These are phyloP conservation scores for Lepus oiostolus DNA, from an alignment of 2,797 vertebrate species.

Conservation along the genomic window DNA sequence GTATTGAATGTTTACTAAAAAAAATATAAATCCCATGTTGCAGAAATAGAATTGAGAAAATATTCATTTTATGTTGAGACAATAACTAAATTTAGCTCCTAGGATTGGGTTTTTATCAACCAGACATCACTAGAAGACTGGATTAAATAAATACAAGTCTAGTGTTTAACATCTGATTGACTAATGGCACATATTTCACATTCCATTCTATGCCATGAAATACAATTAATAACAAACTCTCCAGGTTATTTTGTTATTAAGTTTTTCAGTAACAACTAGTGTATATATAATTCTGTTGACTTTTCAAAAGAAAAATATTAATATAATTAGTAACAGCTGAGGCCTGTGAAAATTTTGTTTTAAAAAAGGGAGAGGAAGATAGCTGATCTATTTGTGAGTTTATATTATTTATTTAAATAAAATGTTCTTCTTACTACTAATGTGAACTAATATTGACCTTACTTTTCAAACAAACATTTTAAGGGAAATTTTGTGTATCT, in stretches of 20 bases:
- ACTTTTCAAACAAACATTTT: constrained; percentile 75
- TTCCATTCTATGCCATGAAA: constrained; percentile 67
- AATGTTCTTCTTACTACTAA: constrained; percentile 49
- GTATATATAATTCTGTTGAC: neutral
- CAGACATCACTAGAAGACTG: constrained; percentile 55
- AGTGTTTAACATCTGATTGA: constrained; percentile 61
- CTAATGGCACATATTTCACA: constrained; percentile 30
- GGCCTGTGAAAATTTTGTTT: constrained; percentile 52
- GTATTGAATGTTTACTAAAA: constrained; percentile 32
- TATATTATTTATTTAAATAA: constrained; percentile 54
- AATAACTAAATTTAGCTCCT: constrained; percentile 61
- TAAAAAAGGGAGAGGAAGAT: neutral
- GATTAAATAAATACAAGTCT: constrained; percentile 74
- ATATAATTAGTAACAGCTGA: constrained; percentile 71
- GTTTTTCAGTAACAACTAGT: constrained; percentile 51
- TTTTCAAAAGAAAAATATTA: constrained; percentile 69
- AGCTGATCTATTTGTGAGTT: constrained; percentile 32
- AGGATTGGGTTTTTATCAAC: constrained; percentile 49
- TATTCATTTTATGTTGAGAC: neutral
- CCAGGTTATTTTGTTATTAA: constrained; percentile 57
- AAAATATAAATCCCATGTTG: constrained; percentile 66
- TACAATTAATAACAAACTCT: constrained; percentile 66
- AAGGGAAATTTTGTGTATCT: constrained; percentile 66
- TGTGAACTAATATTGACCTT: constrained; percentile 51
- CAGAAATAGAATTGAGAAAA: constrained; percentile 55